Conservation (phyloP, 2,113 vertebrate species). For the Lepus timidus region DNA sequence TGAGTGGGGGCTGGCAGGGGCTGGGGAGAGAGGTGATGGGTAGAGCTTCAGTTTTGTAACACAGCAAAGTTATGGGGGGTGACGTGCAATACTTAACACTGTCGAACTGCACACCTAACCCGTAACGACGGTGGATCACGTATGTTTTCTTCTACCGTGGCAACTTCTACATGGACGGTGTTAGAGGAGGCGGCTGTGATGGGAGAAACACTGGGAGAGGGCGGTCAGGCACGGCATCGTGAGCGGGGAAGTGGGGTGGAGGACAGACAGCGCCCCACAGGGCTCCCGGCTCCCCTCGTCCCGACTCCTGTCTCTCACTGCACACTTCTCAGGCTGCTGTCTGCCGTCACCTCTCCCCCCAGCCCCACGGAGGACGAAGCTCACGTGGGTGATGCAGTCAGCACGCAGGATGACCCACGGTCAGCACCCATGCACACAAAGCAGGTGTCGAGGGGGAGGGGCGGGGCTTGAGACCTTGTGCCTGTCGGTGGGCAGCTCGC, state of each 20-base stretch:
- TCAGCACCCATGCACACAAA: accelerated
- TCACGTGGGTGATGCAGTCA: background rate
- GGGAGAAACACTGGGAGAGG: background rate
- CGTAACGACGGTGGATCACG: background rate
- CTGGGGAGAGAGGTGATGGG: accelerated
- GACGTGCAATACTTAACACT: accelerated
- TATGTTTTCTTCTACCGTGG: background rate
- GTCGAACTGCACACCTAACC: background rate
- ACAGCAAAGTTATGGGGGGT: background rate
- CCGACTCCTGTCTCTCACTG: accelerated
- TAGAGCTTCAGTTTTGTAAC: background rate
- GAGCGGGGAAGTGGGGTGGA: too few relatives aligned
- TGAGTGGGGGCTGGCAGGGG: background rate
- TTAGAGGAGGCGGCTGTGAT: background rate
- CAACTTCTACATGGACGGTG: background rate
- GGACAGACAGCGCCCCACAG: accelerated
- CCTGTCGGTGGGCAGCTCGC: too few relatives aligned
- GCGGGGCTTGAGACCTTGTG: background rate
- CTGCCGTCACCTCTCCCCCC: background rate
- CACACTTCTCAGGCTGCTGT: background rate
- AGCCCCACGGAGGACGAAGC: background rate
- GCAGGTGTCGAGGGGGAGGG: background rate
- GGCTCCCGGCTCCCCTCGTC: accelerated
- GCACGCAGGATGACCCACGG: background rate
- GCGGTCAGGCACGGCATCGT: background rate